phyloP scores from a whole-genome alignment of 2,797 vertebrate species.

The Odontamblyopus lacepedii region DNA sequence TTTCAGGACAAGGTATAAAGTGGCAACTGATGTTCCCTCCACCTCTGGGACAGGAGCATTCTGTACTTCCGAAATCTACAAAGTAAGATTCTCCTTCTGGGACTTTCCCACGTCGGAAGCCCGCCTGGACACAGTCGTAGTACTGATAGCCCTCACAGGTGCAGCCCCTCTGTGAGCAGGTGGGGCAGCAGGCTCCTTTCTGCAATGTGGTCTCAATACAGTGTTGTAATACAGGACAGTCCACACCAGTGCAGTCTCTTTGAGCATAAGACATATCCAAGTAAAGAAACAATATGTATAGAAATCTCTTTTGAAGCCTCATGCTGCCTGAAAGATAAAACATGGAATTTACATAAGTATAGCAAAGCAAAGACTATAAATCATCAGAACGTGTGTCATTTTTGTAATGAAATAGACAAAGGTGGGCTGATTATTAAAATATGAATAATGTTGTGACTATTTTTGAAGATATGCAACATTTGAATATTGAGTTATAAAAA shows the following conservation, averaged over 20 bases:
- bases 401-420: too few species aligned
- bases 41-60: slow-evolving; percentile 89
- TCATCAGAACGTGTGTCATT: background rate
- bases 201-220: slow-evolving; percentile 87
- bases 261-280: slow-evolving; percentile 50
- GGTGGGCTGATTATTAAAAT: too few species aligned
- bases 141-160: slow-evolving; percentile 94
- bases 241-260: slow-evolving; percentile 83
- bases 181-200: slow-evolving; percentile 83
- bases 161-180: slow-evolving; percentile 85
- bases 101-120: slow-evolving; percentile 88
- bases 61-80: slow-evolving; percentile 94
- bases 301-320: slow-evolving; percentile 42
- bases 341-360: background rate
- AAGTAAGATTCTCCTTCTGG: slow-evolving; percentile 91
- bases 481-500: too few species aligned
- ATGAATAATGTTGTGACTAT: too few species aligned
- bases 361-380: background rate
- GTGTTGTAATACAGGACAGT: slow-evolving; percentile 82
- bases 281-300: slow-evolving; percentile 51
- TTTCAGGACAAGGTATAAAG: slow-evolving; percentile 91
- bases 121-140: slow-evolving; percentile 89
- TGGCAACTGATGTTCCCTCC: slow-evolving; percentile 92
- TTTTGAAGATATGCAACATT: too few species aligned
- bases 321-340: slow-evolving; percentile 58